These are phyloP conservation scores for Tapirus indicus DNA, from an alignment of 2,797 vertebrate species.

Conservation along the genomic window DNA sequence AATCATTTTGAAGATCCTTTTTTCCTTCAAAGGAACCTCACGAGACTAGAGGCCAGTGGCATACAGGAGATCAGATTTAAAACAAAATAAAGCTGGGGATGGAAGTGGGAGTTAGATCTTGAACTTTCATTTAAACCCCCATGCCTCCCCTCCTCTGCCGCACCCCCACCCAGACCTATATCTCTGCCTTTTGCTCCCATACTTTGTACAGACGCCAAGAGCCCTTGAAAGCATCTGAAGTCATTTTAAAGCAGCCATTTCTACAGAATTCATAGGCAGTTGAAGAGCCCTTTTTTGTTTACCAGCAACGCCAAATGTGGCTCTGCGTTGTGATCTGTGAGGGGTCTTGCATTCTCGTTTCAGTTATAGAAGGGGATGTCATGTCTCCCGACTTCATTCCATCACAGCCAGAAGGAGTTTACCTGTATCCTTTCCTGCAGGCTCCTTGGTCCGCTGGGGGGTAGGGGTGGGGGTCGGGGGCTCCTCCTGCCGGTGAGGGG, in stretches of 20 bases:
- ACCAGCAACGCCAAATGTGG: not conserved
- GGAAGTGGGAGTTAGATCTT: not conserved
- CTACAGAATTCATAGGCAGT: not conserved
- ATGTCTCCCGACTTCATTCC: constrained; percentile 97
- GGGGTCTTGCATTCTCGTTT: constrained; percentile 58
- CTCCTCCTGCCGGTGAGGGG: not conserved
- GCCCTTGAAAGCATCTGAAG: not conserved
- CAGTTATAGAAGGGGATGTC: constrained; percentile 97
- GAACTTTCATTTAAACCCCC: not conserved
- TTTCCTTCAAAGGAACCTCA: not conserved
- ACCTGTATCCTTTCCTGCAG: constrained; percentile 95
- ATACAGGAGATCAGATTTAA: not conserved
- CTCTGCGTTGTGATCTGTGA: accelerated
- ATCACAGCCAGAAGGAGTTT: constrained; percentile 94
- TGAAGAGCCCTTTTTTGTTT: not conserved
- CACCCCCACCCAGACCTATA: no score
- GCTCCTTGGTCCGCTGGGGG: not conserved
- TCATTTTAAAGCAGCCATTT: not conserved
- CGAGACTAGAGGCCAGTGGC: not conserved
- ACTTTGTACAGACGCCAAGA: not conserved
- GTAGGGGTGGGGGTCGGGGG: not conserved
- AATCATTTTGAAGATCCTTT: not conserved
- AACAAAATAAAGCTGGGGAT: not conserved
- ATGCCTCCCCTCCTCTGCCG: no score
- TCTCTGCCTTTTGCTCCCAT: not conserved